Percentiles rank a stretch among this genome's conserved stretches.
phyloP scores from a whole-genome alignment of 2,113 vertebrate genomes.

The Dromiciops gliroides region DNA sequence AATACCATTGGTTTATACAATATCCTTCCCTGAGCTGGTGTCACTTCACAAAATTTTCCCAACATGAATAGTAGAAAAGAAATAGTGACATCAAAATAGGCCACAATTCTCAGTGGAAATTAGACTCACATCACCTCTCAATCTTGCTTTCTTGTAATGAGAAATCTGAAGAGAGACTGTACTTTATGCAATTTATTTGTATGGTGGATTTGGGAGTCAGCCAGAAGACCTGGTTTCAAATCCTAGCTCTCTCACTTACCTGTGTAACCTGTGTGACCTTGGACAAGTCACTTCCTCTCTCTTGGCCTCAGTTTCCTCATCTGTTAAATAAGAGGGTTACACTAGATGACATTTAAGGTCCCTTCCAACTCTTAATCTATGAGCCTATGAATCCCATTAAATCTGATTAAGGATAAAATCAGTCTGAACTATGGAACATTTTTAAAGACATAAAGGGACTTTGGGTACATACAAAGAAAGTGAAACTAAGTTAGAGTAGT shows the following conservation, averaged over 20 bases:
- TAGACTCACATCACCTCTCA: neutral
- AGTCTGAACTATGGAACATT: neutral
- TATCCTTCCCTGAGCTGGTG: neutral
- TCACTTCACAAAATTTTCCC: neutral
- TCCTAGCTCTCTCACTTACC: neutral
- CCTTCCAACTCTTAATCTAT: neutral
- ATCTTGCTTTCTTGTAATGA: neutral
- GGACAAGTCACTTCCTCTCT: neutral
- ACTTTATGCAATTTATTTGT: neutral
- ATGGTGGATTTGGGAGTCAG: neutral
- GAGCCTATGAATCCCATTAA: neutral
- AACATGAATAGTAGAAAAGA: neutral
- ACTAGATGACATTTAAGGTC: neutral
- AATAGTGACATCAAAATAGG: neutral
- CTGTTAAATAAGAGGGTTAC: neutral
- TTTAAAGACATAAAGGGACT: neutral
- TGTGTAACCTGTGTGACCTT: neutral
- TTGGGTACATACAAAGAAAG: neutral
- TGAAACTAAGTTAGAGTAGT: neutral
- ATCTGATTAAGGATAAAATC: neutral
- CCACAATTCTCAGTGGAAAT: neutral
- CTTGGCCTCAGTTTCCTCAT: neutral
- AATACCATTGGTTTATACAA: neutral
- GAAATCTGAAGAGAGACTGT: neutral
- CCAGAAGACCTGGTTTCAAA: neutral